A percentile compares a stretch with the other conserved stretches of the same genome.
Evolutionary conservation across 2,113 vertebrate genomes (phyloP).

Genomic region (Gavialis gangeticus): DNA sequence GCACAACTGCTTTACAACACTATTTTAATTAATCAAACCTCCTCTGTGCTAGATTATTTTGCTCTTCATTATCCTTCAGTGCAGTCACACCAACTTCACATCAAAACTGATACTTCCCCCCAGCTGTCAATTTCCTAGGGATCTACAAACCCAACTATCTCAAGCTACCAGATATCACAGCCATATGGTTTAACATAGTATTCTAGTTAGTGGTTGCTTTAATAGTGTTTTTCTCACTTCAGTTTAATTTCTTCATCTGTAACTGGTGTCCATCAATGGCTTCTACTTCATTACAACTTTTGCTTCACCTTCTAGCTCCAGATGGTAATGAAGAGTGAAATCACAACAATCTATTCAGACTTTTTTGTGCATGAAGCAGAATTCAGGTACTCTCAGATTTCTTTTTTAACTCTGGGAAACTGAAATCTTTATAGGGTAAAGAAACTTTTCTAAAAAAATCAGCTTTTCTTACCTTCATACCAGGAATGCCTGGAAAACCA

Average conservation of each 20-base stretch:
- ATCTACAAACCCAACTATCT: not conserved
- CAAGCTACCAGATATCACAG: not conserved
- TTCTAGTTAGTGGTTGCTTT: not conserved
- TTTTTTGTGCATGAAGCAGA: accelerated
- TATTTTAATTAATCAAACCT: constrained; percentile 28
- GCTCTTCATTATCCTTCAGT: constrained; percentile 8
- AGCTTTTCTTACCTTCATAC: constrained; percentile 87
- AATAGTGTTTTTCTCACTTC: not conserved
- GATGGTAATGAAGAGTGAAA: not conserved
- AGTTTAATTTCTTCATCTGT: not conserved
- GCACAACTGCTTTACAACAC: not conserved
- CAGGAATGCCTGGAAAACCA: constrained; percentile 95
- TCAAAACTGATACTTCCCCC: not conserved
- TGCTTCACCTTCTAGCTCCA: not conserved
- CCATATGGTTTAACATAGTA: not conserved
- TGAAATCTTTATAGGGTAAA: not conserved
- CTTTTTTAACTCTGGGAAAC: not conserved
- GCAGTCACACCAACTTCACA: not conserved
- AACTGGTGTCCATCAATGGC: not conserved
- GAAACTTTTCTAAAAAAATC: not conserved
- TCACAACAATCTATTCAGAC: not conserved
- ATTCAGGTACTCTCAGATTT: no score
- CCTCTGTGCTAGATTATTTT: constrained; percentile 3
- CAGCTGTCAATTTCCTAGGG: not conserved
- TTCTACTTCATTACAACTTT: not conserved